Base-by-base conservation (phyloP, 1,140 invertebrate genomes). In the Cydia amplana region DNA sequence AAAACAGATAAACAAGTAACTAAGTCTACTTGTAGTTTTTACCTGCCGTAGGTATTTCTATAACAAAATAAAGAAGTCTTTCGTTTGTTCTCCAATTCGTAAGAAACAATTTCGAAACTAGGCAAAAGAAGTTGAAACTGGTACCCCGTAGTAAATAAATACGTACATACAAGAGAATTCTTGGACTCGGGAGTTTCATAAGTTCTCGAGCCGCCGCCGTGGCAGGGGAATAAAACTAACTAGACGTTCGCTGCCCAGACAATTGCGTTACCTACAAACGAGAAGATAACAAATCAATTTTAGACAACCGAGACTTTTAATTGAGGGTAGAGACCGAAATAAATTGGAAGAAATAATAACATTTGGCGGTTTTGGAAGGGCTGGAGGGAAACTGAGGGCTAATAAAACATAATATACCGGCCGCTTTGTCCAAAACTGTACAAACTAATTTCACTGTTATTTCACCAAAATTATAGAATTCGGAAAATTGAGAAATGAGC, bases 231-330 rank as follows among this genome's bases (percentile, higher is more conserved):
- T 81, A 83, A 78, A 83, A 77, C 77, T 77, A 74, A 60, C 74
- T 65, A 80, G 78, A 80, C 79, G 75, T 76, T 77, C 51, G 74
- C 49, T 73, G 82, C 36, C 78, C 82, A 87, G 79, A 85, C 80
- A 85, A 88, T 87, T 82, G 80, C 80, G 82, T 87, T 87, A 87
- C 72, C 72, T 73, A 51, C 77, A 75, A 76, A 76, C 76, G 36
- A 76, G 78, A 83, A 73, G 80, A 80, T 83, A 83, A 83, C 82
- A 85, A 88, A 86, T 86, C 83, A 85, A 82, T 86, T 86, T 85
- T 82, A 75, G 75, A 79, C 78, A 79, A 78, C 79, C 80, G 76
- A 77, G 77, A 75, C 73, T 79, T 83, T 81, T 83, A 86, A 85
- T 86, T 81, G 77, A 80, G 70, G 74, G 80, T 77, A 84, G 75